A percentile compares a stretch with the other conserved stretches of the same genome.
phyloP scores from a whole-genome alignment of 2,113 vertebrate genomes.

The Labeo catla region DNA sequence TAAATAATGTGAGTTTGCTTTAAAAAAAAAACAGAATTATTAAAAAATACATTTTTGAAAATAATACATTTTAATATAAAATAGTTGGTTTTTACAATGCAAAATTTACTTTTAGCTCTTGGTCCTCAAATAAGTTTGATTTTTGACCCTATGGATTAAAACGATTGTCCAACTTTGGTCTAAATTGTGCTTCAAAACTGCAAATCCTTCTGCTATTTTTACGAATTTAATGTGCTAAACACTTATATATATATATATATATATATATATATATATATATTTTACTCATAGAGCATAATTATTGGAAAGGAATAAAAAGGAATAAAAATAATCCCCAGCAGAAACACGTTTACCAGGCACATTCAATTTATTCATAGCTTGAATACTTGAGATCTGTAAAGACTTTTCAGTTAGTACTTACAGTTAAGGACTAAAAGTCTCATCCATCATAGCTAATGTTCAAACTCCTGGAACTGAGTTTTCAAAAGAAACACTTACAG shows the following conservation, averaged over 20 bases:
- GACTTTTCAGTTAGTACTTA: background rate
- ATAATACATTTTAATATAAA: background rate
- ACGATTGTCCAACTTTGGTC: background rate
- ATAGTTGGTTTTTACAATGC: no score
- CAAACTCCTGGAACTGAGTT: background rate
- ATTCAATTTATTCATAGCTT: background rate
- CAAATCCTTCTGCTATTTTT: background rate
- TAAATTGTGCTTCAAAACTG: background rate
- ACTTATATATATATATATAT: background rate
- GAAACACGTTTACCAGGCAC: background rate
- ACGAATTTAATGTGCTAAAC: background rate
- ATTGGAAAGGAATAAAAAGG: background rate
- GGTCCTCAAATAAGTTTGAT: no score
- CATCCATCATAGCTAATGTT: slow-evolving; percentile 14
- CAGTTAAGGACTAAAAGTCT: background rate
- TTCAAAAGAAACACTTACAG: background rate
- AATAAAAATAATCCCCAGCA: background rate
- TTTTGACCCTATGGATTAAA: no score
- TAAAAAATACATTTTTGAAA: background rate
- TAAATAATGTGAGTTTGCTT: no score
- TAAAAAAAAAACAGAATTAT: no score
- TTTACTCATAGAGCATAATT: background rate
- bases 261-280: no score
- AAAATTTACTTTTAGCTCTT: no score
- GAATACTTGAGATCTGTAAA: background rate